Base-by-base conservation (phyloP, 2,113 vertebrate genomes). In the Elephantulus edwardii region DNA sequence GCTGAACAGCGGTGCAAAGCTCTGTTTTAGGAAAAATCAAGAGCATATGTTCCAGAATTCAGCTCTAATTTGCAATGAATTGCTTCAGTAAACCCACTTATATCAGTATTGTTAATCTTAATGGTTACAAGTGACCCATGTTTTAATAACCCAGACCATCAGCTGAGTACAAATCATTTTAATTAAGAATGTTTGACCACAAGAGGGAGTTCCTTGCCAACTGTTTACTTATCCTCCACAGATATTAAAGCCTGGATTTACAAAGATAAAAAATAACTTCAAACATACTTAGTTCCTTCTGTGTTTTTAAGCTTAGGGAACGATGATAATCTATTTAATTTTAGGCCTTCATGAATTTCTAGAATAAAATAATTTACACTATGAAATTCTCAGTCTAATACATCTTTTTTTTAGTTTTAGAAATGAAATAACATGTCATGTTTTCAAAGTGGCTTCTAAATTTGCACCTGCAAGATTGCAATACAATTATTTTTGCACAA, bases 121-220 rank as follows among this genome's bases (percentile, higher is more conserved):
- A 95, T 92, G 82, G 35, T 90, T 97, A 97, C 93, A 95, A 94
- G 95, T 95, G 91, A 96, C 81, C 76, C 93, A 50, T 79, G 48
- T 91, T 97, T 79, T 95, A 97, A 94, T 94, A 95, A 95, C 96
- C 80, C 52, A 82, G 88, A 91, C 76, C 86, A 92, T 94, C 64
- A 71, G 38, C 62, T 66, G 62, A 62, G 92, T 6, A 60, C 14
- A 87, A 33, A 85, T 50, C 68, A 89, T 64, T 93, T 97, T 93
- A 97, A 97, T 97, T 97, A 96, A 93, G 95, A 95, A 93, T 88
- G 50, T 97, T 97, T 98, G 97, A 98, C 99, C 99, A 99, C 98
- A 98, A 99, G 99, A 99, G 99, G 98, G 98, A 98, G 99, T 98
- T 98, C 98, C 98, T 98, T 98, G 97, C 98, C 98, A 99, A 98